Evolutionary conservation across 1,140 invertebrate species (phyloP), one percentile per base, ranked within the genome.

Genomic region (Sycophila sp.): DNA sequence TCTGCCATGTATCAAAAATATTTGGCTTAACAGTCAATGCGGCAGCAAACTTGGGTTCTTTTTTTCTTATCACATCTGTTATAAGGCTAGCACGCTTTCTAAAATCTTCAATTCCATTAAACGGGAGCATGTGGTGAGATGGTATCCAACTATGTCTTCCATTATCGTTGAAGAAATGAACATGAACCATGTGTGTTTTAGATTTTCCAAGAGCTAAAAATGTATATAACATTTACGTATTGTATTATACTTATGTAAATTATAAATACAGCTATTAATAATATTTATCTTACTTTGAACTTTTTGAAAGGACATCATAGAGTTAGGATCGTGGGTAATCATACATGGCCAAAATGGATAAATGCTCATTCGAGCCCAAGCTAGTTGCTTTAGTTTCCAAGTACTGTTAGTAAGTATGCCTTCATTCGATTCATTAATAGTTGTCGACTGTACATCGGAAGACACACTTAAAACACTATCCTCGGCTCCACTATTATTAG

Each of bases 111-210:
- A 88, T 85, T 1, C 90, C 91, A 42, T 85, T 81, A 83, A 90
- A 95, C 34, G 88, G 87, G 62, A 94, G 83, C 6, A 93, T 81
- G 80, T 89, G 88, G 15, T 83, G 87, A 1, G 87, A 82, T 24
- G 86, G 82, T 4, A 94, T 87, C 94, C 94, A 95, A 73, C 92
- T 90, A 47, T 93, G 86, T 42, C 92, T 87, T 4, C 90, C 91
- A 77, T 91, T 91, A 80, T 94, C 91, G 24, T 92, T 93, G 85
- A 95, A 94, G 83, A 94, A 95, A 65, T 92, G 91, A 2, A 95
- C 92, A 85, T 95, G 93, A 60, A 93, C 80, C 8, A 69, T 86
- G 75, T 58, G 77, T 72, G 71, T 83, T 80, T 56, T 87, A 2
- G 69, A 59, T 64, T 75, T 72, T 6, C 77, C 77, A 22, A 71